Evolutionary conservation across 2,797 vertebrate genomes (phyloP).

Genomic region (Enteromius trimaculatus): DNA sequence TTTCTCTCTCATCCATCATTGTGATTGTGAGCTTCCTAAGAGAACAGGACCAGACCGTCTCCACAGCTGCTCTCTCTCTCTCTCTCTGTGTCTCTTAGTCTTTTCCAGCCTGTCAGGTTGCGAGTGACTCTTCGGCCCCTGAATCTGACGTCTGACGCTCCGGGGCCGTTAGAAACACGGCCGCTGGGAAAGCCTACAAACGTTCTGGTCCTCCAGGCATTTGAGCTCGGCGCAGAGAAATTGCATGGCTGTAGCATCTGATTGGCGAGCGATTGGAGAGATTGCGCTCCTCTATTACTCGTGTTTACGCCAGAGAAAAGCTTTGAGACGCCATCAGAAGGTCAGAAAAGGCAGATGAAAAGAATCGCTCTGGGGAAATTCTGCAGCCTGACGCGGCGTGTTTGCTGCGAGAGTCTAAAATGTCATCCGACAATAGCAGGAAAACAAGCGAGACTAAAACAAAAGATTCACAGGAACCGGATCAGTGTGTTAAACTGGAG

Average conservation of each 20-base stretch:
- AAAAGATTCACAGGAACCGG: conserved; percentile 40
- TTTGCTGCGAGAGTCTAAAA: conserved; percentile 62
- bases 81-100: conserved; percentile 54
- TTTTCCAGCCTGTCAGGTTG: conserved; percentile 67
- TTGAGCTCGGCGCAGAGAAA: conserved; percentile 45
- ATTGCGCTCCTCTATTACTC: conserved; percentile 48
- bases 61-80: conserved; percentile 46
- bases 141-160: conserved; percentile 63
- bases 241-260: conserved; percentile 56
- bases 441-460: conserved; percentile 63
- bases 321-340: conserved; percentile 62
- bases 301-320: conserved; percentile 62
- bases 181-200: conserved; percentile 24
- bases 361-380: conserved; percentile 69
- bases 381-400: conserved; percentile 51
- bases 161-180: conserved; percentile 58
- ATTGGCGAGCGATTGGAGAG: conserved; percentile 59
- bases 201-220: conserved; percentile 2
- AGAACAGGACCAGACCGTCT: conserved; percentile 70
- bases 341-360: conserved; percentile 74
- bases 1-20: conserved; percentile 73
- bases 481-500: neutral
- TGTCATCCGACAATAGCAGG: conserved; percentile 65
- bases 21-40: conserved; percentile 77
- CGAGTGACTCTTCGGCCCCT: conserved; percentile 62